Evolutionary conservation across 2,113 vertebrate genomes (phyloP), one percentile per base, ranked within the genome.

Genomic region (Amazona guildingii): DNA sequence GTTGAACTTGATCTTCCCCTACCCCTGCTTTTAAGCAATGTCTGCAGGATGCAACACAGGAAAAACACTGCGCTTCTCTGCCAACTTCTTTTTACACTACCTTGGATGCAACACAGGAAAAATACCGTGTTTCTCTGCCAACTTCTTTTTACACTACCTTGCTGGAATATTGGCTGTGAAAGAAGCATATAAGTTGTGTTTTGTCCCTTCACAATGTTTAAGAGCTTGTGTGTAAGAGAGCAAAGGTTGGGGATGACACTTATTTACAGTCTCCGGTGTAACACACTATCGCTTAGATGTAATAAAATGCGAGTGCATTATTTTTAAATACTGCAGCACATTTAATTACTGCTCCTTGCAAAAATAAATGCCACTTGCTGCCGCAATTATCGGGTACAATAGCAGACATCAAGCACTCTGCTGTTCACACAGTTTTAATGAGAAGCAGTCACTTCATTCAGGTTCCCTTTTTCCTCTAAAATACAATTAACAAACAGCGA

Each of bases 401-500:
- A 97, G 66, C 80, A 68, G 81, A 85, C 92, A 95, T 44, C n/a
- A 95, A 93, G 69, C 88, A 96, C 87, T 95, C 89, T 85, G 79
- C 59, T 74, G 68, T 92, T 97, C 49, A 8, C 70, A 43, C 24
- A 28, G 90, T 67, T 97, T 92, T 97, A 98, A 98, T 97, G 96
- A 98, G 96, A 97, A 95, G 82, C 91, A 41, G 89, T 95, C 78
- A 74, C 82, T 96, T 92, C 88, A 94, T 95, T 97, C 90, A 80
- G 90, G 86, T 96, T 94, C 72, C 92, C 69, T 96, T 94, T 97
- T 94, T 91, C 81, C 77, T 98, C 95, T 76, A 88, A 98, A 98
- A 97, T 95, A 96, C 97, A 98, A 98, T 98, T 98, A 98, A 93
- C 94, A 91, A 95, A 93, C 82, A 92, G 95, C 96, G 97, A 98